phyloP scores from a whole-genome alignment of 2,888 invertebrate species.

The Heliconius sara region DNA sequence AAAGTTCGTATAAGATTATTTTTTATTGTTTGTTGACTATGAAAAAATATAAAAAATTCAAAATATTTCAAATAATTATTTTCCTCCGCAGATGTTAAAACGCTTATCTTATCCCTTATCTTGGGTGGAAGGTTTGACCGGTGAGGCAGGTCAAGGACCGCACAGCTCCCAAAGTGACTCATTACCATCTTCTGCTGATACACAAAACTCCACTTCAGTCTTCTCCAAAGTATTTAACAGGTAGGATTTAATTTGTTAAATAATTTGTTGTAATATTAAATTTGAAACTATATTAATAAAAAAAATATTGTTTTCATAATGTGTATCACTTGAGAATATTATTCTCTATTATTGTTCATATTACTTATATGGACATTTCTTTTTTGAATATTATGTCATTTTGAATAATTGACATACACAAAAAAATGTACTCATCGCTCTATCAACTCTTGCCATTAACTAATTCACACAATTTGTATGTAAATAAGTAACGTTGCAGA shows the following conservation, averaged over 20 bases:
- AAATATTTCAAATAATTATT: neutral
- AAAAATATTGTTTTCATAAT: neutral
- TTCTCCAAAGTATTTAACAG: slow-evolving; percentile 97
- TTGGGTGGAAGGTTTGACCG: slow-evolving; percentile 95
- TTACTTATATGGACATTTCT: neutral
- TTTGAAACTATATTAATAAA: neutral
- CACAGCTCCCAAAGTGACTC: slow-evolving; percentile 82
- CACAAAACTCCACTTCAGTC: slow-evolving; percentile 88
- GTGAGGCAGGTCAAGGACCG: slow-evolving; percentile 87
- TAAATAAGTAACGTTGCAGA: neutral
- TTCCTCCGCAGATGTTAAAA: slow-evolving; percentile 89
- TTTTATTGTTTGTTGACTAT: slow-evolving; percentile 10
- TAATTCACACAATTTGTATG: slow-evolving; percentile 17
- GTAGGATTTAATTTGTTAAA: slow-evolving; percentile 71
- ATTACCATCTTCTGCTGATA: slow-evolving; percentile 85
- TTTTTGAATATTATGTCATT: neutral
- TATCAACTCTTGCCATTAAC: neutral
- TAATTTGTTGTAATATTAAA: neutral
- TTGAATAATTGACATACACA: neutral
- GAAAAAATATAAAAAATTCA: neutral
- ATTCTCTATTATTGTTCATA: neutral
- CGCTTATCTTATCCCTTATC: slow-evolving; percentile 95
- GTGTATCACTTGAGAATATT: neutral
- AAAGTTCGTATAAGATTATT: slow-evolving; percentile 5
- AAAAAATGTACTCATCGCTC: neutral